Conservation (phyloP, 2,113 vertebrate genomes). For the Sisor rabdophorus region DNA sequence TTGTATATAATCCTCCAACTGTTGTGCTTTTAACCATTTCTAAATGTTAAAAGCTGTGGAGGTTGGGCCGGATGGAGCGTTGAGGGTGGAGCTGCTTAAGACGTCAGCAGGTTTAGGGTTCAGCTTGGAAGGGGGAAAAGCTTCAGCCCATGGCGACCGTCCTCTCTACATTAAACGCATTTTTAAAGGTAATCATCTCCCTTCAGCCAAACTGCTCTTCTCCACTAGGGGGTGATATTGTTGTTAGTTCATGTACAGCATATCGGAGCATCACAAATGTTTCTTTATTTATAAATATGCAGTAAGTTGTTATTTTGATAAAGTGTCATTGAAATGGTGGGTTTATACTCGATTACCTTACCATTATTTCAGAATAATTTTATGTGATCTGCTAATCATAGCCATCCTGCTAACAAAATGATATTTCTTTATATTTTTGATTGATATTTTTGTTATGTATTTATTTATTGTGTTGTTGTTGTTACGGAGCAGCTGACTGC, state of each 20-base stretch:
- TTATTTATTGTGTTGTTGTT: not conserved
- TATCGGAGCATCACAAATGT: not conserved
- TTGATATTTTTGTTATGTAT: not conserved
- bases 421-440: not conserved
- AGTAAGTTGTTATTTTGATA: not conserved
- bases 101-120: conserved; percentile 86
- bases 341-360: no score
- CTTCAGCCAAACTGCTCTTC: not conserved
- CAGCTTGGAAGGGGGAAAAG: conserved; percentile 84
- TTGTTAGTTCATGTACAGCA: not conserved
- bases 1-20: no score
- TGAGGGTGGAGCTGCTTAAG: conserved; percentile 82
- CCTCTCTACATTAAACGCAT: conserved; percentile 83
- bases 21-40: not conserved
- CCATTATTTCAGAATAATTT: no score
- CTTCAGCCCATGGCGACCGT: conserved; percentile 75
- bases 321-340: not conserved
- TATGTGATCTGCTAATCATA: not conserved
- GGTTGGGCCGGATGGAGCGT: conserved; percentile 63
- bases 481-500: not conserved
- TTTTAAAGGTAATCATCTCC: conserved; percentile 78
- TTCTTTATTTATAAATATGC: not conserved
- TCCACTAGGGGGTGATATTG: conserved; percentile 34
- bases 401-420: not conserved
- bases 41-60: conserved; percentile 65